These are phyloP conservation scores for Cirrhinus mrigala DNA, from an alignment of 2,797 vertebrate species.

Conservation along the genomic window DNA sequence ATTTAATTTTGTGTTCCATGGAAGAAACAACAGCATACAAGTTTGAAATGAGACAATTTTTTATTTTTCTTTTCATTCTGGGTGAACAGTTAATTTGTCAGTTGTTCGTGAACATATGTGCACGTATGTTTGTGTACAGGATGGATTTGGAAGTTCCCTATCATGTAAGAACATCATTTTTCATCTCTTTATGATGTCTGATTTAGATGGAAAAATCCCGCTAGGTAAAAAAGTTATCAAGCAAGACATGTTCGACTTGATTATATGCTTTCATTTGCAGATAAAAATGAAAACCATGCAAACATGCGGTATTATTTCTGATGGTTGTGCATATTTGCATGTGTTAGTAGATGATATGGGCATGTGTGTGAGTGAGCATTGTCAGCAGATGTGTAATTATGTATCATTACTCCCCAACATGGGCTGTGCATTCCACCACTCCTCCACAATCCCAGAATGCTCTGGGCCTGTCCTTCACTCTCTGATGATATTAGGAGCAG, in stretches of 20 bases:
- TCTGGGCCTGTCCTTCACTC: background rate
- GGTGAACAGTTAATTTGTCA: background rate
- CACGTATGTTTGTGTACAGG: background rate
- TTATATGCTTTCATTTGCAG: background rate
- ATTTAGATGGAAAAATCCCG: constrained; percentile 8
- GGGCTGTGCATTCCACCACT: constrained; percentile 42
- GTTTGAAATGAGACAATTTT: background rate
- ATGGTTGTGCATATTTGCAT: constrained; percentile 24
- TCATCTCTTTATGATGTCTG: constrained; percentile 13
- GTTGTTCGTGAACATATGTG: background rate
- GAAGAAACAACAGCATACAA: background rate
- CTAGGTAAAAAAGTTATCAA: background rate
- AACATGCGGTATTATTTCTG: background rate
- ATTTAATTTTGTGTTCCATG: background rate
- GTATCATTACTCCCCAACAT: constrained; percentile 51
- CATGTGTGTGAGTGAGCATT: constrained; percentile 34
- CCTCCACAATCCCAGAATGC: constrained; percentile 35
- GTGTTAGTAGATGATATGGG: constrained; percentile 34
- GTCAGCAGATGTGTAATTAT: constrained; percentile 48
- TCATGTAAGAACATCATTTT: constrained; percentile 15
- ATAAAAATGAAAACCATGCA: constrained; percentile 7
- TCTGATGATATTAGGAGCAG: constrained; percentile 30
- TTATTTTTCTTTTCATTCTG: background rate
- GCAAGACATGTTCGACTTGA: background rate
- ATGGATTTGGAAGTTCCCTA: constrained; percentile 41